These are phyloP conservation scores for Ptyas mucosa DNA, from an alignment of 2,113 vertebrate genomes.

Conservation along the genomic window DNA sequence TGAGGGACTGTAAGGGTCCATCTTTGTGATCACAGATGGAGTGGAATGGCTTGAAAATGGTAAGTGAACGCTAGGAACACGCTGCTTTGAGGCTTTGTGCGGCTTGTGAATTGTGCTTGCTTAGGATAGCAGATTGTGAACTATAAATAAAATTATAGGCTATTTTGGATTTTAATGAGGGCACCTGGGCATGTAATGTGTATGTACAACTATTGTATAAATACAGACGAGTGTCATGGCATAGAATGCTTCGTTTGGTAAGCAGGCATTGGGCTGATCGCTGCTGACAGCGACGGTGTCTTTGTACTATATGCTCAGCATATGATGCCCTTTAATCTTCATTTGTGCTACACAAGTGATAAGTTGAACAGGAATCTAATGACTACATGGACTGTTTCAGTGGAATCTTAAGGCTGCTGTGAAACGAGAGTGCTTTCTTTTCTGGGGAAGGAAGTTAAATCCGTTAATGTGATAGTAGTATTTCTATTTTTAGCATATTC, in stretches of 20 bases:
- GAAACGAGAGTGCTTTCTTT: conserved; percentile 59
- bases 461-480: conserved; percentile 73
- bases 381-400: conserved; percentile 62
- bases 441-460: conserved; percentile 14
- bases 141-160: conserved; percentile 58
- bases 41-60: conserved; percentile 99
- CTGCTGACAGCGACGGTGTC: conserved; percentile 72
- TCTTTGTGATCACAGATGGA: conserved; percentile 97
- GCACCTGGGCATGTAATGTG: conserved; percentile 49
- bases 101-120: conserved; percentile 55
- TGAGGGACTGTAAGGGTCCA: conserved; percentile 81
- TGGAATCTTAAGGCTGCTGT: conserved; percentile 55
- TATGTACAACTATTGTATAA: conserved; percentile 54
- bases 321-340: conserved; percentile 61
- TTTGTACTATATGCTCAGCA: conserved; percentile 61
- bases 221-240: conserved; percentile 62
- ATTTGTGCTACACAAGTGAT: conserved; percentile 59
- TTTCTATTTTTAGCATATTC: conserved; percentile 76
- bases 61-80: conserved; percentile 81
- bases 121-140: conserved; percentile 52
- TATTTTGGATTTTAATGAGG: conserved; percentile 36
- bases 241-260: conserved; percentile 60
- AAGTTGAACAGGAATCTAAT: conserved; percentile 49
- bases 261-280: conserved; percentile 63
- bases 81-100: conserved; percentile 56